Percentiles rank a stretch among this genome's conserved stretches.
Conservation (phyloP, 2,113 vertebrate genomes). For the Chauna torquata region DNA sequence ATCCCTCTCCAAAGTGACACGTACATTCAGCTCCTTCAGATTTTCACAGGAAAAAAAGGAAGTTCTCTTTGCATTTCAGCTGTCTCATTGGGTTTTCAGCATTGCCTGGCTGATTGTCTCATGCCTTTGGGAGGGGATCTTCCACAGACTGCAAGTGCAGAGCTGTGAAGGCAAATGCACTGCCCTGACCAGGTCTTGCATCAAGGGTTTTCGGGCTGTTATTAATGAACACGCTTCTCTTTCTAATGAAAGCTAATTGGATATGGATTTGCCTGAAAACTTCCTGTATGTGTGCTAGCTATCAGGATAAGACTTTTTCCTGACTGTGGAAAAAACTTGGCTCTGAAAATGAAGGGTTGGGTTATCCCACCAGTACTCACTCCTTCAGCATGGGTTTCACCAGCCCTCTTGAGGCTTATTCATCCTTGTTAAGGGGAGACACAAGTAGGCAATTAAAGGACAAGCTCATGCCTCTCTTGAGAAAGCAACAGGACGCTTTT, state of each 20-base stretch:
- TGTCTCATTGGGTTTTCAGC: accelerated
- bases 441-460: neutral
- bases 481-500: neutral
- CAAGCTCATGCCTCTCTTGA: neutral
- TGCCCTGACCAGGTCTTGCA: neutral
- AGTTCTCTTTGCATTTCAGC: neutral
- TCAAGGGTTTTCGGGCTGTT: neutral
- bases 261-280: neutral
- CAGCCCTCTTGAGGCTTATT: neutral
- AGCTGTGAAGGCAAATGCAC: neutral
- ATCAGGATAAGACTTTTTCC: neutral
- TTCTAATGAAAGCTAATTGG: neutral
- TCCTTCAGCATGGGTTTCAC: neutral
- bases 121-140: neutral
- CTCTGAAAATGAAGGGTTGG: neutral
- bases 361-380: neutral
- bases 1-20: neutral
- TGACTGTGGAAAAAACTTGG: neutral
- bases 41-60: neutral
- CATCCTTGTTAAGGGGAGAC: neutral
- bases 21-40: neutral
- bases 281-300: neutral
- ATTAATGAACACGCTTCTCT: neutral
- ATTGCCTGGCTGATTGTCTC: neutral
- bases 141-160: accelerated